A percentile compares a stretch with the other conserved stretches of the same genome.
These are phyloP conservation scores for Calonectris borealis DNA, from an alignment of 2,113 vertebrate species.

Conservation along the genomic window DNA sequence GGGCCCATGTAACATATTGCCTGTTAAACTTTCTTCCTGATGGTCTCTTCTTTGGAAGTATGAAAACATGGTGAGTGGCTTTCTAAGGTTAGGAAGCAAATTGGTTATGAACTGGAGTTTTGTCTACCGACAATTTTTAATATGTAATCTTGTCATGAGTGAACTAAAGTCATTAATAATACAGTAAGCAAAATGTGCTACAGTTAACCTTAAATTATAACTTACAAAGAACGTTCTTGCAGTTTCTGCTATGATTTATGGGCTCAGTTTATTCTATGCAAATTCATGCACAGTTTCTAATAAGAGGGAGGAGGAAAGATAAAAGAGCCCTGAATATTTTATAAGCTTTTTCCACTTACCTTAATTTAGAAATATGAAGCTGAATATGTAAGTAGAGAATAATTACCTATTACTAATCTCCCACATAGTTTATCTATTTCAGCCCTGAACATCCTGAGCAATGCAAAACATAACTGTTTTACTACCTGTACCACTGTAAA, in stretches of 20 bases:
- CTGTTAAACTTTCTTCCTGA: constrained; percentile 13
- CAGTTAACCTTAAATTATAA: constrained; percentile 88
- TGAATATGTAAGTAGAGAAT: constrained; percentile 86
- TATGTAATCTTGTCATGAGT: constrained; percentile 80
- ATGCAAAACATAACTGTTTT: constrained; percentile 79
- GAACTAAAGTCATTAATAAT: constrained; percentile 86
- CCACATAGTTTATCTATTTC: constrained; percentile 84
- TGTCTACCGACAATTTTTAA: constrained; percentile 81
- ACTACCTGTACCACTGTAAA: constrained; percentile 79
- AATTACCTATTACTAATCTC: constrained; percentile 86
- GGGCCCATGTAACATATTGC: background rate
- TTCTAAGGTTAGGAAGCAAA: constrained; percentile 73
- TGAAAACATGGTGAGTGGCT: constrained; percentile 39
- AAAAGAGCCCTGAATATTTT: constrained; percentile 85
- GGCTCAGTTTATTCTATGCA: constrained; percentile 86
- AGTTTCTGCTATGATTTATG: constrained; percentile 85
- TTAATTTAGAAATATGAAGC: constrained; percentile 90
- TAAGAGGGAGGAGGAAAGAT: constrained; percentile 86
- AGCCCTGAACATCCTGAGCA: constrained; percentile 77
- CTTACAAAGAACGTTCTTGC: constrained; percentile 82
- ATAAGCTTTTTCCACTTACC: constrained; percentile 86
- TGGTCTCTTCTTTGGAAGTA: constrained; percentile 41
- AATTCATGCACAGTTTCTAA: constrained; percentile 85
- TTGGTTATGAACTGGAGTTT: constrained; percentile 78
- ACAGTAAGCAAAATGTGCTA: constrained; percentile 83